Evolutionary conservation across 2,113 vertebrate species (phyloP).

Genomic region (Elachura formosa): DNA sequence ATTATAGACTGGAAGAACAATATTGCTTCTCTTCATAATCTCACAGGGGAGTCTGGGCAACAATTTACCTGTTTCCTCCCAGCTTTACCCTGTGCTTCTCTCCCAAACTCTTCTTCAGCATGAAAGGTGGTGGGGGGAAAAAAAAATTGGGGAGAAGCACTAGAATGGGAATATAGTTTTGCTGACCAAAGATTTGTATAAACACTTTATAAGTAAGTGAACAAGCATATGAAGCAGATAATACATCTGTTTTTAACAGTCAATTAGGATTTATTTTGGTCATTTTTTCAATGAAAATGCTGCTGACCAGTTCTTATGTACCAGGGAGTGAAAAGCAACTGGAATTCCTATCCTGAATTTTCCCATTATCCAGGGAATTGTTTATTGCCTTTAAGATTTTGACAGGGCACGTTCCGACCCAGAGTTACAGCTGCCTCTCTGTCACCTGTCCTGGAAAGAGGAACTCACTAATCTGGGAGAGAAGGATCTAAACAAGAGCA

Average conservation of each 20-base stretch:
- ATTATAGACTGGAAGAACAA: neutral
- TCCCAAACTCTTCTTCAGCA: neutral
- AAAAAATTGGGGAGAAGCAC: neutral
- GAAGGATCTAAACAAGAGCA: neutral
- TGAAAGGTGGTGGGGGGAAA: neutral
- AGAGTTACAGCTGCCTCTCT: neutral
- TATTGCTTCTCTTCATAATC: neutral
- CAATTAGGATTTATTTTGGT: neutral
- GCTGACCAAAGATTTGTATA: neutral
- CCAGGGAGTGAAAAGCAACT: neutral
- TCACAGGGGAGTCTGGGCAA: neutral
- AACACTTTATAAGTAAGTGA: neutral
- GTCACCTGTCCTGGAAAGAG: neutral
- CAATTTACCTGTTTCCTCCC: neutral
- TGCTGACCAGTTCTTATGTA: neutral
- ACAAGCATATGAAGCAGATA: neutral
- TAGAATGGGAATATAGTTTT: neutral
- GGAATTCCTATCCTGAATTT: neutral
- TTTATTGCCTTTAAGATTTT: neutral
- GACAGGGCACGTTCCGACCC: neutral
- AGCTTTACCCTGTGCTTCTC: neutral
- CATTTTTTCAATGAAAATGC: neutral
- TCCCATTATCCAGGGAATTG: neutral
- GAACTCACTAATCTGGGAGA: neutral
- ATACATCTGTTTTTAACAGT: neutral